Evolutionary conservation across 1,140 invertebrate species (phyloP).

Genomic region (Achatina immaculata): DNA sequence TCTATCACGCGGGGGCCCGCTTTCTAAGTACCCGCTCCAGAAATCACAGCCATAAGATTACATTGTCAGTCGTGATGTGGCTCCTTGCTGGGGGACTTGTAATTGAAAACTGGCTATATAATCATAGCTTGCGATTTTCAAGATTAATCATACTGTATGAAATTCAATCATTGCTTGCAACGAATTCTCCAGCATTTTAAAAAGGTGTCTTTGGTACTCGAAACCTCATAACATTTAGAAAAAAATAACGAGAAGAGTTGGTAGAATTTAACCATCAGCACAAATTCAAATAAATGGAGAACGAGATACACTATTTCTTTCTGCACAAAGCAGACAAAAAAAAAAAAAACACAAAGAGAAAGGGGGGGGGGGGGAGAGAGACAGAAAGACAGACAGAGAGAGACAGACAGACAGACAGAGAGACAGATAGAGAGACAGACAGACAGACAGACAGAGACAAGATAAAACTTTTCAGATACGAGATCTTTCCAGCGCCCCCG

Average conservation of each 20-base stretch:
- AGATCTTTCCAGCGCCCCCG: too few relatives aligned
- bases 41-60: constrained; percentile 8
- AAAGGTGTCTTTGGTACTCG: too few relatives aligned
- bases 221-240: too few relatives aligned
- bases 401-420: constrained; percentile 14
- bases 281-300: too few relatives aligned
- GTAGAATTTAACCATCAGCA: too few relatives aligned
- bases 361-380: background rate
- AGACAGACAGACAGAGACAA: too few relatives aligned
- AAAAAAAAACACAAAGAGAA: background rate
- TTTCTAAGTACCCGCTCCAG: background rate
- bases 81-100: background rate
- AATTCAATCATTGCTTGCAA: background rate
- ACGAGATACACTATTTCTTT: too few relatives aligned
- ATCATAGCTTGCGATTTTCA: background rate
- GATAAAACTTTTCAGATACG: too few relatives aligned
- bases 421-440: constrained; percentile 10
- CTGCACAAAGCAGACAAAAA: too few relatives aligned
- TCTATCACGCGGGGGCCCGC: background rate
- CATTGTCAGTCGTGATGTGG: background rate
- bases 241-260: too few relatives aligned
- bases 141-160: constrained; percentile 9
- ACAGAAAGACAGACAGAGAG: constrained; percentile 17
- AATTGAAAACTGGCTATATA: background rate
- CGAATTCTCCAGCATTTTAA: too few relatives aligned